Evolutionary conservation across 1,140 invertebrate genomes (phyloP).

Genomic region (Amyelois transitella): DNA sequence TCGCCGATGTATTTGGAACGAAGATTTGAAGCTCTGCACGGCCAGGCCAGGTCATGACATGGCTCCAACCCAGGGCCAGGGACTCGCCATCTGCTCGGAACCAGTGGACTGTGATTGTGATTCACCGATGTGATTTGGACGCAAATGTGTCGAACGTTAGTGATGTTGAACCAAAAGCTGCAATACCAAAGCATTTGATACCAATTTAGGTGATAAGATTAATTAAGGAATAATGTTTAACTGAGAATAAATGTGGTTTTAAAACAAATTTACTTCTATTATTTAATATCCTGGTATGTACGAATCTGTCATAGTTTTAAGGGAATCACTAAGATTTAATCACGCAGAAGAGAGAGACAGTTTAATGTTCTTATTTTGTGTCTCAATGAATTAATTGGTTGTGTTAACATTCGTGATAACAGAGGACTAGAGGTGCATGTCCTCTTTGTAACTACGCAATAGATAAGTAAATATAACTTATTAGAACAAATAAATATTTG

Average conservation of each 20-base stretch:
- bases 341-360: too few species aligned
- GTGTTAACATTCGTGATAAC: too few species aligned
- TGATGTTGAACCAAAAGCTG: constrained; percentile 12
- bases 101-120: constrained; percentile 7
- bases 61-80: neutral
- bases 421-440: too few species aligned
- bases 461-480: too few species aligned
- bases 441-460: too few species aligned
- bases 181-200: constrained; percentile 8
- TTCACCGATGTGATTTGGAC: constrained; percentile 3
- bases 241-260: constrained; percentile 9
- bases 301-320: neutral
- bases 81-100: neutral
- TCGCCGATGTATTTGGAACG: constrained; percentile 23
- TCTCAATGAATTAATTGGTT: too few species aligned
- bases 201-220: constrained; percentile 6
- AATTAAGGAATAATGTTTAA: constrained; percentile 1
- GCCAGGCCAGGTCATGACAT: constrained; percentile 5
- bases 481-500: too few species aligned
- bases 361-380: too few species aligned
- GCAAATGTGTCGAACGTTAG: constrained; percentile 3
- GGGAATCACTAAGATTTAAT: too few species aligned
- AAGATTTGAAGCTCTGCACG: constrained; percentile 38
- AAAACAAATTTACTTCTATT: neutral
- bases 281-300: constrained; percentile 1